These are phyloP conservation scores for Urocynchramus pylzowi DNA, from an alignment of 2,113 vertebrate genomes.

Conservation along the genomic window DNA sequence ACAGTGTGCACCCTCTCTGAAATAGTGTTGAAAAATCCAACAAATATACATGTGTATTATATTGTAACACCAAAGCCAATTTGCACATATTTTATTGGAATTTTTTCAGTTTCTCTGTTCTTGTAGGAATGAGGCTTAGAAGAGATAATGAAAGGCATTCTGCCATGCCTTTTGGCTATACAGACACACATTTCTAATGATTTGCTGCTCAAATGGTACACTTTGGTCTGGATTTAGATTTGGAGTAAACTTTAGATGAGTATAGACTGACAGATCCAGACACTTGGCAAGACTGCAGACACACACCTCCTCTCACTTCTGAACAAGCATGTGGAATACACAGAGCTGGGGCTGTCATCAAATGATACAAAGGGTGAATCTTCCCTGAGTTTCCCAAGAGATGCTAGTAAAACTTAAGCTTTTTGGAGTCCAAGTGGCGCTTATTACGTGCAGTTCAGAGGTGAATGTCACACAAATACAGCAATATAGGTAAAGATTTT, in stretches of 20 bases:
- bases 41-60: not conserved
- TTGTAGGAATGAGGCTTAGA: not conserved
- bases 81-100: not conserved
- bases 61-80: not conserved
- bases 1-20: not conserved
- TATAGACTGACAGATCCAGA: not conserved
- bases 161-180: not conserved
- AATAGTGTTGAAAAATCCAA: not conserved
- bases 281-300: not conserved
- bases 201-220: not conserved
- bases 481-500: not conserved
- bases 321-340: not conserved
- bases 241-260: not conserved
- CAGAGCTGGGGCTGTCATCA: not conserved
- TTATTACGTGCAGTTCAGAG: not conserved
- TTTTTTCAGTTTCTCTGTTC: not conserved
- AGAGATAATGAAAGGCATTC: not conserved
- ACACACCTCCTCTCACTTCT: not conserved
- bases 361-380: not conserved
- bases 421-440: not conserved
- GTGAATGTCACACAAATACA: not conserved
- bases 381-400: not conserved
- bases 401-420: not conserved
- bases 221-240: not conserved
- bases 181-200: not conserved